phyloP scores from a whole-genome alignment of 2,888 invertebrate genomes.

The Selenia dentaria region DNA sequence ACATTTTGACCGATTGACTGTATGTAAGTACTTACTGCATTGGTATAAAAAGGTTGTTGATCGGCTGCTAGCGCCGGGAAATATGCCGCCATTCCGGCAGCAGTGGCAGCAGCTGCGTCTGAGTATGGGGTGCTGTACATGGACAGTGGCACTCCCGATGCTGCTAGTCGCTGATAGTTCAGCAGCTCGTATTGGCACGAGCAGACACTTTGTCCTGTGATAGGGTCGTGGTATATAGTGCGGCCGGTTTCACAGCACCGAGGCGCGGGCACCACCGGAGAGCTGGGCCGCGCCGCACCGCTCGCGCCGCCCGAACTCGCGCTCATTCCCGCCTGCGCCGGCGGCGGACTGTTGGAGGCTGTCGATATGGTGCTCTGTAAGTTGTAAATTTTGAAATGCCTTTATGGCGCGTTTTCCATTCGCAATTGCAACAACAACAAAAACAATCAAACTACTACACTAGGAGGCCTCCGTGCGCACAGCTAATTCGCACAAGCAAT shows the following conservation, averaged over 20 bases:
- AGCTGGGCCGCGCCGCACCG: conserved; percentile 80
- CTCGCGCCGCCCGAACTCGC: conserved; percentile 80
- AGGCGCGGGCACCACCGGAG: conserved; percentile 81
- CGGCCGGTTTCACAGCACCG: conserved; percentile 97
- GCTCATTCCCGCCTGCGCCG: conserved; percentile 85
- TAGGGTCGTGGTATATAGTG: conserved; percentile 95
- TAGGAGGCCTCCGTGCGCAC: conserved; percentile 74
- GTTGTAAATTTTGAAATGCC: conserved; percentile 84
- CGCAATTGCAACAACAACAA: conserved; percentile 57
- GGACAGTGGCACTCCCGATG: conserved; percentile 89
- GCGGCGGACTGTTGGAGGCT: conserved; percentile 89
- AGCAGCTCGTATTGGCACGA: conserved; percentile 96
- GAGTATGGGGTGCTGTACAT: conserved; percentile 93
- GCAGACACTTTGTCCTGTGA: conserved; percentile 95
- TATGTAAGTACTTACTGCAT: conserved; percentile 88
- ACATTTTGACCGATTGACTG: no score
- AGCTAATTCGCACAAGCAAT: conserved; percentile 63
- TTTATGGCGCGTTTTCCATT: conserved; percentile 81
- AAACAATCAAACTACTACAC: conserved; percentile 22
- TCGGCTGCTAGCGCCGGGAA: conserved; percentile 93
- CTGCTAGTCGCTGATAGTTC: conserved; percentile 92
- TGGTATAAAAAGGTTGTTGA: conserved; percentile 93
- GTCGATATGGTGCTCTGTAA: conserved; percentile 88
- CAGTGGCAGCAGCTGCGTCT: conserved; percentile 87
- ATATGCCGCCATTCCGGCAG: conserved; percentile 93